Conservation (phyloP, 2,888 invertebrate species). For the Bugula neritina region DNA sequence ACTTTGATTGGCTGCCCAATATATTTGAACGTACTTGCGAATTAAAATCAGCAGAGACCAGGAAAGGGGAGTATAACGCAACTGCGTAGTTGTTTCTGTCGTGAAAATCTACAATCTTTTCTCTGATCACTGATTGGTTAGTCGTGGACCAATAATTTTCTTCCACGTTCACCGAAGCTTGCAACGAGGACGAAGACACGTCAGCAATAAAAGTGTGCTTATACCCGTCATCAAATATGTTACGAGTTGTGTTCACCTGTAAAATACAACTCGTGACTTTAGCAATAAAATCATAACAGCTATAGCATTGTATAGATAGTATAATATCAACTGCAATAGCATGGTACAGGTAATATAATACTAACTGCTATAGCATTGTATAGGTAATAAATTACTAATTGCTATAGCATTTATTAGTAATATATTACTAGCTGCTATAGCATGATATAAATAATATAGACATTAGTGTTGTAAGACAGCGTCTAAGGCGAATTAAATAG, state of each 20-base stretch:
- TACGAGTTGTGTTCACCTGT: constrained; percentile 26
- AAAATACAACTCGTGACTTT: constrained; percentile 2
- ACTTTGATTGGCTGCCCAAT: too few relatives aligned
- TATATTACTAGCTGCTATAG: neutral
- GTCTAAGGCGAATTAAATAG: too few relatives aligned
- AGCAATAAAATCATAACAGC: neutral
- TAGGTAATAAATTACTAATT: constrained; percentile 34
- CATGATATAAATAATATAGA: too few relatives aligned
- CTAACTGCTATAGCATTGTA: neutral
- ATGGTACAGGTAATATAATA: constrained; percentile 58
- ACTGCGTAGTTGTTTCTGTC: constrained; percentile 98
- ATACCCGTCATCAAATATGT: constrained; percentile 32
- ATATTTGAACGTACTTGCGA: constrained; percentile 35
- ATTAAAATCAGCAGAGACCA: constrained; percentile 59
- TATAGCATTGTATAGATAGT: neutral
- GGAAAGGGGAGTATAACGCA: constrained; percentile 80
- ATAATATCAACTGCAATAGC: constrained; percentile 46
- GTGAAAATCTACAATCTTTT: constrained; percentile 91
- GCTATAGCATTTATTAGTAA: constrained; percentile 57
- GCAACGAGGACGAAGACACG: constrained; percentile 71
- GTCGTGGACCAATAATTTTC: constrained; percentile 95
- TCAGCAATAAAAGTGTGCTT: constrained; percentile 88
- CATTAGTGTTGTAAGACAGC: too few relatives aligned
- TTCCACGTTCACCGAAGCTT: constrained; percentile 76
- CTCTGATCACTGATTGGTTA: constrained; percentile 67